Percentiles rank a stretch among this genome's conserved stretches.
Conservation (phyloP, 2,888 invertebrate genomes). For the Eilema griseolum region DNA sequence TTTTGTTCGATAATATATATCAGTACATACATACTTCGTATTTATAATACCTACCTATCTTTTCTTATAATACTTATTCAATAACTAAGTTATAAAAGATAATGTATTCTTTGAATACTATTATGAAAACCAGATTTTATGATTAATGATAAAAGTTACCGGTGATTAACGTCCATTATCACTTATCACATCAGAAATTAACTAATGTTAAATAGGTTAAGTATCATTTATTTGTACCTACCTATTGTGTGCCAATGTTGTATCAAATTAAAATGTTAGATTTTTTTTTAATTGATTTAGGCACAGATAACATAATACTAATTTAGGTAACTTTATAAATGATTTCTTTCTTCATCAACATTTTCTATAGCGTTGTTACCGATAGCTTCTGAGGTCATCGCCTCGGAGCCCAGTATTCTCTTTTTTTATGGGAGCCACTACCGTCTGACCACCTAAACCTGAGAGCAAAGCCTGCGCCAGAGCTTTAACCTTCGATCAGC, state of each 20-base stretch:
- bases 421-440: too few relatives aligned
- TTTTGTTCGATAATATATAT: background rate
- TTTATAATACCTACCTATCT: background rate
- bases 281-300: too few relatives aligned
- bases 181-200: background rate
- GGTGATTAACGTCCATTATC: background rate
- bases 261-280: background rate
- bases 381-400: too few relatives aligned
- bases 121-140: slow-evolving; percentile 1
- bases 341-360: too few relatives aligned
- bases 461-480: too few relatives aligned
- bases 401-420: too few relatives aligned
- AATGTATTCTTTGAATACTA: background rate
- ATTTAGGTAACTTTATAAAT: too few relatives aligned
- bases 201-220: background rate
- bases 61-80: background rate
- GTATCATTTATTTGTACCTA: background rate
- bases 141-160: background rate
- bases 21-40: too few relatives aligned
- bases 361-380: too few relatives aligned
- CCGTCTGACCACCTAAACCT: too few relatives aligned
- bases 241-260: background rate
- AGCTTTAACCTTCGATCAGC: too few relatives aligned
- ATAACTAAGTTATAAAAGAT: background rate
- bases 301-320: too few relatives aligned